Percentiles rank a stretch among this genome's conserved stretches.
These are phyloP conservation scores for Athrips mouffetella DNA, from an alignment of 2,888 invertebrate species.

Conservation along the genomic window DNA sequence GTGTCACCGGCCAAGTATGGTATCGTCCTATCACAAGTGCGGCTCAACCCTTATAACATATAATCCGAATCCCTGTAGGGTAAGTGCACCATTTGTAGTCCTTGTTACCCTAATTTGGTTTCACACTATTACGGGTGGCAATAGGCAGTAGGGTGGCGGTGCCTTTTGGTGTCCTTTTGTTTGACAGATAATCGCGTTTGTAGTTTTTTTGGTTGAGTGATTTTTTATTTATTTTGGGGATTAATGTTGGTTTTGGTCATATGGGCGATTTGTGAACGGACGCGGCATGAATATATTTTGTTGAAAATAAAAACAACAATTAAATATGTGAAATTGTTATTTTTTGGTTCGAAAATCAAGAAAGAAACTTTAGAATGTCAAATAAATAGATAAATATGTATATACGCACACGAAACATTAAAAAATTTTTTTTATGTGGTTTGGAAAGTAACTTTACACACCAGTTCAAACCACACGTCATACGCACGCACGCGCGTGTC, in stretches of 20 bases:
- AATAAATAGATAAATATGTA: no score
- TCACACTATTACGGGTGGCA: constrained; percentile 5
- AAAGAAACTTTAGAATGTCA: no score
- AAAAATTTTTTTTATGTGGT: no score
- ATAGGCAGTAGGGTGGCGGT: background rate
- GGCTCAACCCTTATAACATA: background rate
- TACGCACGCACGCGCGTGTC: no score
- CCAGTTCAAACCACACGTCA: no score
- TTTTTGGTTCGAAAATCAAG: no score
- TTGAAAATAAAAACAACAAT: no score
- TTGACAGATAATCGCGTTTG: constrained; percentile 7
- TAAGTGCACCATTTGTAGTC: constrained; percentile 4
- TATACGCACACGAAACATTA: no score
- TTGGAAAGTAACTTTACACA: no score
- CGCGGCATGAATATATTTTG: no score
- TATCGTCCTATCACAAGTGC: background rate
- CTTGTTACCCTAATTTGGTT: constrained; percentile 18
- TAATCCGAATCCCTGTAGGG: constrained; percentile 6
- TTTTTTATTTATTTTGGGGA: constrained; percentile 2
- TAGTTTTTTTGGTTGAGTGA: background rate
- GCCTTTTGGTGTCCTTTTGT: background rate
- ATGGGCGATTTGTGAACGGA: background rate
- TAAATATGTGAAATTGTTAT: no score
- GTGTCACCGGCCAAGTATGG: no score
- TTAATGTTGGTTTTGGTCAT: constrained; percentile 8